These are phyloP conservation scores for Fukomys damarensis DNA, from an alignment of 2,113 vertebrate genomes.

Conservation along the genomic window DNA sequence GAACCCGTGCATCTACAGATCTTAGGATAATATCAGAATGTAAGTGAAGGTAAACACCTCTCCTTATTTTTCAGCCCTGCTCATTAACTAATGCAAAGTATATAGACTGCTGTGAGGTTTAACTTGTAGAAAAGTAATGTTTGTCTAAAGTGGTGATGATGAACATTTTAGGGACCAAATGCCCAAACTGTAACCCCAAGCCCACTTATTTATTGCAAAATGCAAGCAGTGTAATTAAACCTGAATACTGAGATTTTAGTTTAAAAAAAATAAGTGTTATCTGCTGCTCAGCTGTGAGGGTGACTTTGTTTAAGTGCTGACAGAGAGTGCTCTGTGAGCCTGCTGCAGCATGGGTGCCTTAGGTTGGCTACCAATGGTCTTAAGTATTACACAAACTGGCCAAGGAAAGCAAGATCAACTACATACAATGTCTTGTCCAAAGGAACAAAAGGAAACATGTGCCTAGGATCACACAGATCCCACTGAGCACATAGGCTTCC, in stretches of 20 bases:
- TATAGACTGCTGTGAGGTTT: background rate
- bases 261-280: background rate
- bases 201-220: background rate
- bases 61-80: background rate
- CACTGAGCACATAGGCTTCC: background rate
- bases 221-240: background rate
- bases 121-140: background rate
- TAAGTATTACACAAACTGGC: background rate
- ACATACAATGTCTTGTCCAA: background rate
- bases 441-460: background rate
- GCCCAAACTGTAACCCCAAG: background rate
- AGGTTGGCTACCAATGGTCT: background rate
- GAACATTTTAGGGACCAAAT: background rate
- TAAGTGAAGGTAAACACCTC: background rate
- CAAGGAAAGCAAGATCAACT: background rate
- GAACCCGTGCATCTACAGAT: background rate
- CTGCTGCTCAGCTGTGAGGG: background rate
- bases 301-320: background rate
- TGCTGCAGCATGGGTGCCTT: background rate
- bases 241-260: background rate
- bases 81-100: background rate
- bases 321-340: background rate
- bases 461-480: background rate
- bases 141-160: background rate
- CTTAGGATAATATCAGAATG: background rate